Evolutionary conservation across 2,888 invertebrate genomes (phyloP), one percentile per base, ranked within the genome.

Genomic region (Chironomus riparius): DNA sequence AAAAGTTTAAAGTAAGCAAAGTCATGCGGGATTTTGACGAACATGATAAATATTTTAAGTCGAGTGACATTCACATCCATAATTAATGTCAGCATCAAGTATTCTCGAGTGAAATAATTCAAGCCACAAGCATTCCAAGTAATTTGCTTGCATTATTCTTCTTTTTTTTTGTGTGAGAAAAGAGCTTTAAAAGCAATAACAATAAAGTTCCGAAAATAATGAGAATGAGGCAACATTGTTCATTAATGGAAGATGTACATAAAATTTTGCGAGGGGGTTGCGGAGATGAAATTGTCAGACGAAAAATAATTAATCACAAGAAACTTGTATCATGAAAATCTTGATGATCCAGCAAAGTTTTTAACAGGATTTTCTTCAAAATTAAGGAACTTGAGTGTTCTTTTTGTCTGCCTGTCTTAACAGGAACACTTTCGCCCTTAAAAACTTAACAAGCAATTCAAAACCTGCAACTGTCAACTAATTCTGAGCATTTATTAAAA

Each of bases 301-400:
- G 24, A 22, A 71, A 71, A 71, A 38, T 56, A 71, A 71, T 71
- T 71, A 71, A 71, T 71, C 56, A 71, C 71, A 38, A 1, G 10
- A 7, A 38, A 38, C 7, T 38, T 38, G 2, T 38, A 10, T 38
- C 38, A 10, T 38, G 38, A 38, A 38, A 38, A 38, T 38, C 10
- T 38, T 38, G 1, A 10, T 38, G 2, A 38, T 38, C 38, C 10
- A 10, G 10, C 1, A 38, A 38, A 38, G 28, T 28, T 38, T 38
- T 38, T 10, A 1, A 10, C 1, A 10, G 10, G 38, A 0, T 4
- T 28, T 28, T 28, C 4, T 28, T 28, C 4, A 1, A 38, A 28
- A 28, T 3, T 38, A 10, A 10, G 38, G 38, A 2, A 2, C 3
- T 5, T 28, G 5, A 5, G 28, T 1, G n/a, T 28, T 5, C 5